Evolutionary conservation across 2,113 vertebrate species (phyloP), one percentile per base, ranked within the genome.

Genomic region (Tautogolabrus adspersus): DNA sequence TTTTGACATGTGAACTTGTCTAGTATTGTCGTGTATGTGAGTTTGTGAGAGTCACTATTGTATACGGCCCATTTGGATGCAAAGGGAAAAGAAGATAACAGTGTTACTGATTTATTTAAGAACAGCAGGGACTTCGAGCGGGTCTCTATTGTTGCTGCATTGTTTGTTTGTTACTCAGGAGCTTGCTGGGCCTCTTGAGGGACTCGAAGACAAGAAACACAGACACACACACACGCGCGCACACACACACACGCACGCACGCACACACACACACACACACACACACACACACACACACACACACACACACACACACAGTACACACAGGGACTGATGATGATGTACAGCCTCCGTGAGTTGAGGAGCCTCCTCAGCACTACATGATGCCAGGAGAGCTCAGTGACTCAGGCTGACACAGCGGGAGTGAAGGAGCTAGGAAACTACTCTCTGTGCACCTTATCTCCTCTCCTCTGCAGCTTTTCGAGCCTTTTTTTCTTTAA

Each of bases 331-430:
- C 65, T 87, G 88, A 90, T 82, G 86, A 88, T 88, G 93, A 93
- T 93, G 82, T 87, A 92, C 75, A 72, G 74, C 84, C 83, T 69
- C 9, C 6, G 54, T 66, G 56, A 49, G 68, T 62, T 74, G 73
- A 64, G 85, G 71, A 88, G 89, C 89, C 82, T 89, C 83, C 82
- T 92, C 89, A 91, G 88, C 89, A 82, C 30, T 75, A 76, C 46
- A 40, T 10, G 22, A 60, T 82, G 80, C 79, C 79, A 79, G 61
- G 54, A 81, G 64, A 90, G 81, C 18, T 15, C 76, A 49, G 71
- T 88, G 88, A 91, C 84, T 88, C 85, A 84, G 86, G 85, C 88
- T 91, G 89, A 91, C 85, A 78, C 88, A 88, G 90, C 81, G 23
- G 87, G 84, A 72, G 66, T 38, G 15, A 6, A 18, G 26, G 21